Conservation (phyloP, 2,888 invertebrate genomes). For the Eudasyphora cyanicolor region DNA sequence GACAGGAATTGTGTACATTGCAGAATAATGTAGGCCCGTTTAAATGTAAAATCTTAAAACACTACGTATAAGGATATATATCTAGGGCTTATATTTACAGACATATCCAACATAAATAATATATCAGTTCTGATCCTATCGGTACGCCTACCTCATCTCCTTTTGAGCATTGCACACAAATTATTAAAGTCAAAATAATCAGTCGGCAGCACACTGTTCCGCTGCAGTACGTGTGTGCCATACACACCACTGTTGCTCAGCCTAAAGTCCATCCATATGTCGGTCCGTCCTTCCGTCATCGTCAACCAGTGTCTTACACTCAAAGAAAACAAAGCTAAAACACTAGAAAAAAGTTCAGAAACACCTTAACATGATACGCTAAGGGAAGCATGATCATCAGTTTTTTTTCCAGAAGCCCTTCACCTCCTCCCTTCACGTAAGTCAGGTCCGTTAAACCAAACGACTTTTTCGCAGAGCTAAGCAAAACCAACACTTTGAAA, state of each 20-base stretch:
- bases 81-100: too few relatives aligned
- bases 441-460: background rate
- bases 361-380: conserved; percentile 44
- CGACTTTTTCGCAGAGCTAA: too few relatives aligned
- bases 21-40: too few relatives aligned
- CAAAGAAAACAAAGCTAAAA: conserved; percentile 19
- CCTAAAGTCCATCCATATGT: background rate
- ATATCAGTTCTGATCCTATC: too few relatives aligned
- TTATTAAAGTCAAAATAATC: too few relatives aligned
- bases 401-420: too few relatives aligned
- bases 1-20: too few relatives aligned
- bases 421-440: background rate
- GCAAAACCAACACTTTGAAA: conserved; percentile 12
- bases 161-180: too few relatives aligned
- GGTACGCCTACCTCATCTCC: too few relatives aligned
- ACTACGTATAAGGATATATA: too few relatives aligned
- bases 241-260: background rate
- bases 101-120: too few relatives aligned
- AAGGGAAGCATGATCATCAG: conserved; percentile 29
- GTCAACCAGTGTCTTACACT: conserved; percentile 35
- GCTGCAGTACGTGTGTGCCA: conserved; percentile 40
- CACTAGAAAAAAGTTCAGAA: conserved; percentile 42
- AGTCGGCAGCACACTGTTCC: background rate
- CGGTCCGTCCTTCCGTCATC: background rate
- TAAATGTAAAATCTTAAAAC: too few relatives aligned